A percentile compares a stretch with the other conserved stretches of the same genome.
Conservation (phyloP, 2,888 invertebrate species). For the Mechanitis mazaeus region DNA sequence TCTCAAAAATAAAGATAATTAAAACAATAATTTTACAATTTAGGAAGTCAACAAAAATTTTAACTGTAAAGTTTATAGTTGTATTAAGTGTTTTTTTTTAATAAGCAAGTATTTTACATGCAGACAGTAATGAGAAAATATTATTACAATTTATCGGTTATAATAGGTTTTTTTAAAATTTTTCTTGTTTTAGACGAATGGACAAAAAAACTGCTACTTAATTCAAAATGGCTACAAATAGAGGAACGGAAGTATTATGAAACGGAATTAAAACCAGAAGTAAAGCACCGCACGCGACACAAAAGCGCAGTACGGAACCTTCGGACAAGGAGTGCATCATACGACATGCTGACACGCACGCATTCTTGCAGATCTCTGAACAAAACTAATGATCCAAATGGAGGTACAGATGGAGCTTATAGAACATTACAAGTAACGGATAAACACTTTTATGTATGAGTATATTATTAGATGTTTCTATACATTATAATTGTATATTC, state of each 20-base stretch:
- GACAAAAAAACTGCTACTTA: slow-evolving; percentile 81
- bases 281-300: slow-evolving; percentile 42
- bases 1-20: too few species aligned
- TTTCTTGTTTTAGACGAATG: slow-evolving; percentile 74
- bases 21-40: background rate
- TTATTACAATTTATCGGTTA: too few species aligned
- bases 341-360: slow-evolving; percentile 61
- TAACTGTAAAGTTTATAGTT: too few species aligned
- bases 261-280: slow-evolving; percentile 61
- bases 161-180: too few species aligned
- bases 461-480: slow-evolving; percentile 5
- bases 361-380: slow-evolving; percentile 61
- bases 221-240: slow-evolving; percentile 82
- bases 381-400: slow-evolving; percentile 55
- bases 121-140: too few species aligned
- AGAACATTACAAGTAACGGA: slow-evolving; percentile 58
- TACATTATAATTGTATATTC: too few species aligned
- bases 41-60: background rate
- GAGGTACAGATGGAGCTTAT: slow-evolving; percentile 60
- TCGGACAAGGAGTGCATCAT: slow-evolving; percentile 51
- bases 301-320: slow-evolving; percentile 49
- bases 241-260: slow-evolving; percentile 76
- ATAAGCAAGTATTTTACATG: too few species aligned
- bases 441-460: slow-evolving; percentile 42
- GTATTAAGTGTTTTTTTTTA: too few species aligned